These are phyloP conservation scores for Hydrophis major DNA, from an alignment of 2,797 vertebrate species.

Conservation along the genomic window DNA sequence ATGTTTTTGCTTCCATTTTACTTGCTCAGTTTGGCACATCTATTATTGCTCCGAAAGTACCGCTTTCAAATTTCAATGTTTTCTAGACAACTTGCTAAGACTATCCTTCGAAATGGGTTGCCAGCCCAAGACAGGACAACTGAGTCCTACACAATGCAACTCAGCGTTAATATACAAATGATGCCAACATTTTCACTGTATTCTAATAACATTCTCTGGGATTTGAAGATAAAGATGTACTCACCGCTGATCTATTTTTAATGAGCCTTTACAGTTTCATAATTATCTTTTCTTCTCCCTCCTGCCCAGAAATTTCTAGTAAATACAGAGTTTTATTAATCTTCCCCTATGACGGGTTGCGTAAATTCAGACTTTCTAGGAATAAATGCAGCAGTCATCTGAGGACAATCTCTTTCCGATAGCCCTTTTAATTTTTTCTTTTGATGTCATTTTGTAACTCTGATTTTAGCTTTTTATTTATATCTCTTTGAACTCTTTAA, in stretches of 20 bases:
- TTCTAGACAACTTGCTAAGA: conserved; percentile 62
- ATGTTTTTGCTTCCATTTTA: conserved; percentile 23
- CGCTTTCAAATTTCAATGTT: conserved; percentile 61
- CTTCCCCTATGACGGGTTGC: conserved; percentile 38
- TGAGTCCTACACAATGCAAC: conserved; percentile 57
- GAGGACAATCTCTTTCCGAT: not conserved
- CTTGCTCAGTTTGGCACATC: not conserved
- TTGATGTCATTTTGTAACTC: not conserved
- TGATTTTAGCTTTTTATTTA: not conserved
- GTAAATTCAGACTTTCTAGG: conserved; percentile 5
- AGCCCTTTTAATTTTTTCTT: not conserved
- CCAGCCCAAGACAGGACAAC: conserved; percentile 52
- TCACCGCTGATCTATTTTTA: conserved; percentile 19
- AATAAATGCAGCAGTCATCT: not conserved
- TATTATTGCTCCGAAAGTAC: conserved; percentile 52
- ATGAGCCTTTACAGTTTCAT: conserved; percentile 47
- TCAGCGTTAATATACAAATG: conserved; percentile 45
- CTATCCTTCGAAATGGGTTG: conserved; percentile 60
- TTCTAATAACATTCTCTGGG: conserved; percentile 31
- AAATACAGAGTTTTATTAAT: conserved; percentile 30
- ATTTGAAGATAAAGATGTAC: not conserved
- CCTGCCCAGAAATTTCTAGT: conserved; percentile 24
- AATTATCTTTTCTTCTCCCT: conserved; percentile 16
- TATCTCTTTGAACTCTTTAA: not conserved
- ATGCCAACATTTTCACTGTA: conserved; percentile 49